Conservation (phyloP, 1,140 invertebrate genomes). For the Rhopalosiphum padi region DNA sequence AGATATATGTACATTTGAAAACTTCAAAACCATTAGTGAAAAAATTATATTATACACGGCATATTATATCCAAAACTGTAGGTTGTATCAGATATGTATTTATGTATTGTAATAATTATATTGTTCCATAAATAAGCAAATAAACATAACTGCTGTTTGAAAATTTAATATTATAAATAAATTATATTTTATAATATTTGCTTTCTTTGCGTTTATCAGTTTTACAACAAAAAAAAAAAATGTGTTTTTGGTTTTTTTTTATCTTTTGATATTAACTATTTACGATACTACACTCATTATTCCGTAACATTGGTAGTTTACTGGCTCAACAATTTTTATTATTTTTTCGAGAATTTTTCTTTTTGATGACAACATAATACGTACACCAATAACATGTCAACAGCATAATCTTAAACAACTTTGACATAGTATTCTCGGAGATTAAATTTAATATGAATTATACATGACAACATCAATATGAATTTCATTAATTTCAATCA, state of each 20-base stretch:
- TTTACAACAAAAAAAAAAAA: not conserved
- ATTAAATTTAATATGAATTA: not conserved
- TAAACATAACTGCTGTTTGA: not conserved
- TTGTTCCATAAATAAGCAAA: not conserved
- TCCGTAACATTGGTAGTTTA: not conserved
- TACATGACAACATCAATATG: not conserved
- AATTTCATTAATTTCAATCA: not conserved
- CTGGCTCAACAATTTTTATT: not conserved
- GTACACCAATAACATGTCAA: not conserved
- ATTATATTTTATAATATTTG: not conserved
- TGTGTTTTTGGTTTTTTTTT: not conserved
- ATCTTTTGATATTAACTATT: not conserved
- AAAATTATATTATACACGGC: not conserved
- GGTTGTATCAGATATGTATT: not conserved
- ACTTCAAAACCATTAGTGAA: not conserved
- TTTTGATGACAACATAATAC: not conserved
- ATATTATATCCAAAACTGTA: not conserved
- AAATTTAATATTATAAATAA: not conserved
- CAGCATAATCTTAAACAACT: not conserved
- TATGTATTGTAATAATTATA: not conserved
- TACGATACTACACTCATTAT: not conserved
- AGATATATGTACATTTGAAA: not conserved
- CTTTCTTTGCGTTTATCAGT: not conserved
- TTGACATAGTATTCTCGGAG: not conserved
- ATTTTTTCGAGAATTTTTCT: not conserved